Evolutionary conservation across 2,113 vertebrate species (phyloP).

Genomic region (Oceanites oceanicus): DNA sequence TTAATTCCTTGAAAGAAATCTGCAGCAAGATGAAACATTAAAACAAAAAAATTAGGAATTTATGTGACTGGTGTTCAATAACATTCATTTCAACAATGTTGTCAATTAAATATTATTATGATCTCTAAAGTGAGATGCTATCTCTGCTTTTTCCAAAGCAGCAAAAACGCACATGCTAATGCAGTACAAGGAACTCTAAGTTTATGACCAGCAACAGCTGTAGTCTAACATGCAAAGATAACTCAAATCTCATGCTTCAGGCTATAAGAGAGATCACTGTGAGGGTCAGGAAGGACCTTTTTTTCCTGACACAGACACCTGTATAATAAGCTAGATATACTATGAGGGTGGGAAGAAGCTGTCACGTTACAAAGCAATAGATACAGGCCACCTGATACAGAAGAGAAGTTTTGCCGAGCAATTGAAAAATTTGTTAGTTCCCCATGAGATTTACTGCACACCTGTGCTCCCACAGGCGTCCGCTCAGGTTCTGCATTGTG

Average conservation of each 20-base stretch:
- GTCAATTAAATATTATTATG: constrained; percentile 40
- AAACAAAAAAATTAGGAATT: background rate
- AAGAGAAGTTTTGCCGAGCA: background rate
- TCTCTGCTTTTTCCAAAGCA: constrained; percentile 33
- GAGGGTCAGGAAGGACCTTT: background rate
- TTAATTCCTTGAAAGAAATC: background rate
- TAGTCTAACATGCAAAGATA: background rate
- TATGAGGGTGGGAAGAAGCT: background rate
- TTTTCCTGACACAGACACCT: background rate
- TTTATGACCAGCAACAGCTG: constrained; percentile 30
- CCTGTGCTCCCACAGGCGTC: background rate
- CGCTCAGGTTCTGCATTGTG: background rate
- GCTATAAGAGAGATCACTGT: background rate
- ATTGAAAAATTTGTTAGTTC: background rate
- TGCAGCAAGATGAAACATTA: constrained; percentile 17
- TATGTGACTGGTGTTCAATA: background rate
- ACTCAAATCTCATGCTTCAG: background rate
- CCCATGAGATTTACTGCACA: background rate
- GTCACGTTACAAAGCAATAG: background rate
- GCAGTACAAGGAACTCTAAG: background rate
- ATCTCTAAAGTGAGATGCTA: constrained; percentile 11
- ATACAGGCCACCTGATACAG: background rate
- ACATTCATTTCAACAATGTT: constrained; percentile 21
- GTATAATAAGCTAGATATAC: background rate
- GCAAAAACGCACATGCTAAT: background rate